A percentile compares a stretch with the other conserved stretches of the same genome.
phyloP scores from a whole-genome alignment of 2,797 vertebrate genomes.

The Myiotriccus ornatus region DNA sequence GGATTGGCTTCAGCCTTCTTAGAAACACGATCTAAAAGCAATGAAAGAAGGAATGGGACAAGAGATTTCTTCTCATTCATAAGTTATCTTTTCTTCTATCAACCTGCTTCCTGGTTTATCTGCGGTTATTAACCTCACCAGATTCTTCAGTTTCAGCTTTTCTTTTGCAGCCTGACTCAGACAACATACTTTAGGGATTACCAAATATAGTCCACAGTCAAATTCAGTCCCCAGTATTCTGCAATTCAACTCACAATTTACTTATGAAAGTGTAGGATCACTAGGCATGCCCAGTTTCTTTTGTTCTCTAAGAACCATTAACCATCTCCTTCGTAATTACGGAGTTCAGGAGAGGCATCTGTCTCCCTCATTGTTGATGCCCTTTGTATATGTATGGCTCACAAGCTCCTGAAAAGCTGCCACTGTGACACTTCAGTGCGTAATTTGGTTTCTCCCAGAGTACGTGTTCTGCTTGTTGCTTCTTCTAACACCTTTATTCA shows the following conservation, averaged over 20 bases:
- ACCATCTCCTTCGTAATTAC: neutral
- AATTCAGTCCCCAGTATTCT: neutral
- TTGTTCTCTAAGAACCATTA: neutral
- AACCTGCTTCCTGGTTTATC: neutral
- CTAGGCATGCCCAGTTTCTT: neutral
- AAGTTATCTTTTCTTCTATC: neutral
- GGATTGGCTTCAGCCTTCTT: neutral
- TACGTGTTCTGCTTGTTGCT: neutral
- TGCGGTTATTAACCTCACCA: neutral
- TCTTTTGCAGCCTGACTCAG: neutral
- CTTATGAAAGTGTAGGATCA: neutral
- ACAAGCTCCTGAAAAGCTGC: neutral
- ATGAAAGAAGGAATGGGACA: neutral
- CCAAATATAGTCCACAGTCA: neutral
- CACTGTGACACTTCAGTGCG: neutral
- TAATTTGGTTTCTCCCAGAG: neutral
- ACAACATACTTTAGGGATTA: neutral
- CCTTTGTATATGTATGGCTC: neutral
- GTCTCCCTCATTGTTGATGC: neutral
- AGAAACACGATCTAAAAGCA: neutral
- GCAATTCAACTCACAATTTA: neutral
- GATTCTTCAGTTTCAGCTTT: neutral
- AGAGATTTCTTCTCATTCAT: neutral
- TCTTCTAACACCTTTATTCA: neutral
- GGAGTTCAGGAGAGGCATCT: neutral